Conservation (phyloP, 2,797 vertebrate species). For the Anguilla megastoma region DNA sequence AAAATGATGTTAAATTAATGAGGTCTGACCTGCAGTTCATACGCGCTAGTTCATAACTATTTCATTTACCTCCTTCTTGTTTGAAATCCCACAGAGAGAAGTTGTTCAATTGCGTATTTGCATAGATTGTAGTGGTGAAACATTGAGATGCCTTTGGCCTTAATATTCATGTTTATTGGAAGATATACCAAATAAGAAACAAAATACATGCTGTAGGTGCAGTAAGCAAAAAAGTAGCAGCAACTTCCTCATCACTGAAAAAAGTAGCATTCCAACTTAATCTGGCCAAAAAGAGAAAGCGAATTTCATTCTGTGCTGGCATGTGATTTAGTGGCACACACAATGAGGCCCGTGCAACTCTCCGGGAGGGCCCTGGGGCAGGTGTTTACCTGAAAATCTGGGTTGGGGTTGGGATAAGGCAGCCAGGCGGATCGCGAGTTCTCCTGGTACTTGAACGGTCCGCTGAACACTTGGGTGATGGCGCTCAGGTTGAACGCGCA, state of each 20-base stretch:
- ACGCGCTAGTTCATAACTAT: neutral
- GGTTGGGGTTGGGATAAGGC: constrained; percentile 94
- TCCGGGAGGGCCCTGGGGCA: neutral
- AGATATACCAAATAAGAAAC: neutral
- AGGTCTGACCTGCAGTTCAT: neutral
- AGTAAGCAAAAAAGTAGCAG: neutral
- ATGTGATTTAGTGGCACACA: constrained; percentile 25
- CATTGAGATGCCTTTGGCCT: neutral
- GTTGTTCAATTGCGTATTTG: neutral
- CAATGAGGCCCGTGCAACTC: neutral
- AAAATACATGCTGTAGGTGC: neutral
- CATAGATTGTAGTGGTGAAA: neutral
- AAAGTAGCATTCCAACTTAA: neutral
- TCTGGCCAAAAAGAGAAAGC: neutral
- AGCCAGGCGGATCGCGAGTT: constrained; percentile 95
- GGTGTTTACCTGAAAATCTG: constrained; percentile 89
- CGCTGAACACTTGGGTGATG: constrained; percentile 88
- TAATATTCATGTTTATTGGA: no score
- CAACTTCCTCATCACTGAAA: neutral
- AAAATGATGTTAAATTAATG: neutral
- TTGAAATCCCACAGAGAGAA: neutral
- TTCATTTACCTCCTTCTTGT: neutral
- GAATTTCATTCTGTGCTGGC: neutral
- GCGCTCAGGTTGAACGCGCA: constrained; percentile 97
- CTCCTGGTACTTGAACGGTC: constrained; percentile 97